These are phyloP conservation scores for Dryoscopus gambensis DNA, from an alignment of 2,113 vertebrate species.

Conservation along the genomic window DNA sequence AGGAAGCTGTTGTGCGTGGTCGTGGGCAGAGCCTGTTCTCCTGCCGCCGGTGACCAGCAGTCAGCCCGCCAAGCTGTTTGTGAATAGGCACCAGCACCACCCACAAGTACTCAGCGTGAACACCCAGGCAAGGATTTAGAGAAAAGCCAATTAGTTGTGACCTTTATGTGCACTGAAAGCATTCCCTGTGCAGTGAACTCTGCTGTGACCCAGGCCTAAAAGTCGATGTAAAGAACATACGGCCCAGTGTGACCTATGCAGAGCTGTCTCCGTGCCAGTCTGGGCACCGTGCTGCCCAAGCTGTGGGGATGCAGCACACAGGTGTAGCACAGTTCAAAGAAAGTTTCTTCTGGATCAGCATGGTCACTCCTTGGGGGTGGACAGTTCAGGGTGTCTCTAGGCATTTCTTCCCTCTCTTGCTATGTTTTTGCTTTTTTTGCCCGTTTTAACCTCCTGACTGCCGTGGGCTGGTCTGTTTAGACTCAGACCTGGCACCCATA, in stretches of 20 bases:
- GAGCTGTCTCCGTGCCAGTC: background rate
- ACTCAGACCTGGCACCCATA: background rate
- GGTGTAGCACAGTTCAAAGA: background rate
- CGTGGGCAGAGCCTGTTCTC: background rate
- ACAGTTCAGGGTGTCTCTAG: background rate
- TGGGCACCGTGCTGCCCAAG: background rate
- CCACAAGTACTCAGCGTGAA: background rate
- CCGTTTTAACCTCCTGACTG: background rate
- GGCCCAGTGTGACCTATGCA: background rate
- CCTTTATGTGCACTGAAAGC: background rate
- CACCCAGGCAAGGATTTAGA: conserved; percentile 16
- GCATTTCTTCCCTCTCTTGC: background rate
- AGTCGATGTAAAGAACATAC: background rate
- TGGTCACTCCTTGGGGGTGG: background rate
- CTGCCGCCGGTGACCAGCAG: background rate
- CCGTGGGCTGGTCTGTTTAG: background rate
- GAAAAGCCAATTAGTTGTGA: conserved; percentile 45
- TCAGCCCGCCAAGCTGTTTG: background rate
- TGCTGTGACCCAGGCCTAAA: background rate
- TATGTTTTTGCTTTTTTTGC: background rate
- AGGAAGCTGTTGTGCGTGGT: background rate
- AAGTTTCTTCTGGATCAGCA: background rate
- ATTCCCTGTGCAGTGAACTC: background rate
- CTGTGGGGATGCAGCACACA: background rate
- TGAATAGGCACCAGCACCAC: background rate